These are phyloP conservation scores for Polypedilum pembai DNA, from an alignment of 1,140 invertebrate species.

Conservation along the genomic window DNA sequence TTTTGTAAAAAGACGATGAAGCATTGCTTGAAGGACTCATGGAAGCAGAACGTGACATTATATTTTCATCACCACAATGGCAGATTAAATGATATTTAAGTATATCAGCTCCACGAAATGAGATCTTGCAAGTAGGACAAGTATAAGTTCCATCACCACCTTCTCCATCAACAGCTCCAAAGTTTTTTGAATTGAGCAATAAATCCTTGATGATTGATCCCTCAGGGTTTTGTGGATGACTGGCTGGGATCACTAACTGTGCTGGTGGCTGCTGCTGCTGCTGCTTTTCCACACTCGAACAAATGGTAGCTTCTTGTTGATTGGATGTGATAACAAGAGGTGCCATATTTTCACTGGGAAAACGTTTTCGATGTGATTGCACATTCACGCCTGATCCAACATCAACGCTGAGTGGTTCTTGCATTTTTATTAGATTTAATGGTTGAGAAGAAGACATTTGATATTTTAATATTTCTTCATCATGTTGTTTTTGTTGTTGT, in stretches of 20 bases:
- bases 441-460: conserved; percentile 4
- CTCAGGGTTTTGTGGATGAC: conserved; percentile 51
- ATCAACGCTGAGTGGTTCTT: neutral
- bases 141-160: conserved; percentile 49
- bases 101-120: conserved; percentile 60
- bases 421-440: conserved; percentile 30
- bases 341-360: neutral
- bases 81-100: conserved; percentile 59
- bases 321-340: conserved; percentile 3
- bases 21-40: conserved; percentile 40
- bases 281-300: conserved; percentile 22
- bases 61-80: conserved; percentile 49
- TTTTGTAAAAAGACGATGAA: conserved; percentile 37
- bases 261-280: conserved; percentile 30
- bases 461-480: conserved; percentile 29
- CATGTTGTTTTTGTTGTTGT: conserved; percentile 35
- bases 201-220: conserved; percentile 78
- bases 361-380: conserved; percentile 29
- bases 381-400: neutral
- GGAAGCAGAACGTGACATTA: conserved; percentile 33
- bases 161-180: conserved; percentile 47
- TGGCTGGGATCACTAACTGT: conserved; percentile 29
- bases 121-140: conserved; percentile 56
- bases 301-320: neutral
- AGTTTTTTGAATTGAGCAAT: conserved; percentile 57